These are phyloP conservation scores for Psephotus haematonotus DNA, from an alignment of 2,113 vertebrate genomes.

Conservation along the genomic window DNA sequence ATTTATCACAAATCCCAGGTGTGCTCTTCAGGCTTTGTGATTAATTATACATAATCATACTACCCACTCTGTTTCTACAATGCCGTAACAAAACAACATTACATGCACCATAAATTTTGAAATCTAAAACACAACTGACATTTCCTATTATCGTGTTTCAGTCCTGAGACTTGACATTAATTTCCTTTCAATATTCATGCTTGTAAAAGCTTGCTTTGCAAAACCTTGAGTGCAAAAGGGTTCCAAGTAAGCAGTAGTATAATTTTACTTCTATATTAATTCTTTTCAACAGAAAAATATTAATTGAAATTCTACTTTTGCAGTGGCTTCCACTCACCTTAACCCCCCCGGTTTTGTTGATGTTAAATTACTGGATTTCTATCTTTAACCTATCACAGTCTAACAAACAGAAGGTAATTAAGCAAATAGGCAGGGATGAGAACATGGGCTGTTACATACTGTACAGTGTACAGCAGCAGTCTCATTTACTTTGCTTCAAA, in stretches of 20 bases:
- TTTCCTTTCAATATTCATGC: background rate
- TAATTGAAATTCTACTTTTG: background rate
- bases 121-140: background rate
- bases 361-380: background rate
- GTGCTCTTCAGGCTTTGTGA: background rate
- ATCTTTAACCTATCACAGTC: accelerated
- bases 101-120: background rate
- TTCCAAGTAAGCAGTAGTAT: background rate
- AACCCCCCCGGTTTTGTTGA: background rate
- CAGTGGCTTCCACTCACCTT: background rate
- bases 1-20: background rate
- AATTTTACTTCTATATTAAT: background rate
- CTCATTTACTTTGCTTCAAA: too few relatives aligned
- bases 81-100: background rate
- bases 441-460: accelerated
- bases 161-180: background rate
- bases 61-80: background rate
- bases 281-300: background rate
- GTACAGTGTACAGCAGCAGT: accelerated
- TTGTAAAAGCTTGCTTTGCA: background rate
- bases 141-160: background rate
- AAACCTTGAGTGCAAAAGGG: background rate
- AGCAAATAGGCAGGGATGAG: background rate
- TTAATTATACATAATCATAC: constrained; percentile 26
- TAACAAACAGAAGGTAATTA: background rate